Conservation (phyloP, 2,113 vertebrate species). For the Haemorhous mexicanus region DNA sequence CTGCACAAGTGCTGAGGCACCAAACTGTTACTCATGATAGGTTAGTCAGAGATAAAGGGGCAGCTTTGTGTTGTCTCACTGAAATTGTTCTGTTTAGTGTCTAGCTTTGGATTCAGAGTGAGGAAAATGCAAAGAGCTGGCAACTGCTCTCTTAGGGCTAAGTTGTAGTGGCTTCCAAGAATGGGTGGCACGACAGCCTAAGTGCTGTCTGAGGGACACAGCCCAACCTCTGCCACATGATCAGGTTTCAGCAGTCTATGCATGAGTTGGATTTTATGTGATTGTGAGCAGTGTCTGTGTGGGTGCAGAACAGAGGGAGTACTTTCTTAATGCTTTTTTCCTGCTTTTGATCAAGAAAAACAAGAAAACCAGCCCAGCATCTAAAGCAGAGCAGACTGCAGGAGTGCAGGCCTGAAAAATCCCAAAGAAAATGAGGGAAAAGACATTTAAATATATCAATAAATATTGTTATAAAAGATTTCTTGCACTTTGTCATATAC, state of each 20-base stretch:
- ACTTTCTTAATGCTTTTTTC: neutral
- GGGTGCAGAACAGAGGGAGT: neutral
- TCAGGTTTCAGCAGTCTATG: fast-evolving
- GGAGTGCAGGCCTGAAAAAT: neutral
- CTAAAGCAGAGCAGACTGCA: neutral
- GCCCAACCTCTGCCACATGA: neutral
- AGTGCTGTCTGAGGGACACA: neutral
- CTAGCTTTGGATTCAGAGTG: neutral
- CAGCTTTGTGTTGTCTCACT: neutral
- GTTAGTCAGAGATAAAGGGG: neutral
- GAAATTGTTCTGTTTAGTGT: neutral
- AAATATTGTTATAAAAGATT: neutral
- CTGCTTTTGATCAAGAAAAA: neutral
- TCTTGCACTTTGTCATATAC: neutral
- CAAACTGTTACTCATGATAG: neutral
- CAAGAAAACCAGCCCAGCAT: neutral
- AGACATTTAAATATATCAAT: neutral
- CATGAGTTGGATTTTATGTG: neutral
- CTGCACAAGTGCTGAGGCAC: neutral
- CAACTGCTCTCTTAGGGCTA: neutral
- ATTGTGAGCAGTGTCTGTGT: neutral
- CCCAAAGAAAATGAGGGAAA: neutral
- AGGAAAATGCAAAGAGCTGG: neutral
- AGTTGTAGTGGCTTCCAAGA: neutral
- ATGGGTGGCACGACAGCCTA: fast-evolving